A percentile compares a stretch with the other conserved stretches of the same genome.
Evolutionary conservation across 2,797 vertebrate species (phyloP).

Genomic region (Limnodromus scolopaceus): DNA sequence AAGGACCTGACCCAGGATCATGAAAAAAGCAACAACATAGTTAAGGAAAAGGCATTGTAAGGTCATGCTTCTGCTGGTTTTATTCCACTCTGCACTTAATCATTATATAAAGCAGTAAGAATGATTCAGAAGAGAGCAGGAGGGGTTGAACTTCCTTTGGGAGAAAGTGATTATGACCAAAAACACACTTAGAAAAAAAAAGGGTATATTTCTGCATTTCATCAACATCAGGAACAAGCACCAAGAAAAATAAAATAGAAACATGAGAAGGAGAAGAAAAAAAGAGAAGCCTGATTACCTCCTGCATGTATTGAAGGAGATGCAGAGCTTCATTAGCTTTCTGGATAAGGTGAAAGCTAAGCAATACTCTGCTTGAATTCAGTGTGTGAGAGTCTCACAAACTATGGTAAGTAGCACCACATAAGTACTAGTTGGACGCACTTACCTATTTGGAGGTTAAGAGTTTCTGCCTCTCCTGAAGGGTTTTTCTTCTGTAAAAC

Average conservation of each 20-base stretch:
- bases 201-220: background rate
- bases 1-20: background rate
- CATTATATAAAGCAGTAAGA: background rate
- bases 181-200: background rate
- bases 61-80: background rate
- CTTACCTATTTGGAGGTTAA: slow-evolving; percentile 8
- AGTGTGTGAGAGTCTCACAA: background rate
- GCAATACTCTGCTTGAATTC: background rate
- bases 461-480: background rate
- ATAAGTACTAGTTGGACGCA: background rate
- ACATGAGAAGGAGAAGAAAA: background rate
- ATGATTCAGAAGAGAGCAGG: background rate
- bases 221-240: background rate
- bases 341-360: background rate
- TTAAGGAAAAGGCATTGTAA: background rate
- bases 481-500: slow-evolving; percentile 10
- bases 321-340: background rate
- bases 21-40: background rate
- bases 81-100: background rate
- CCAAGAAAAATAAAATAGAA: background rate
- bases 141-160: background rate
- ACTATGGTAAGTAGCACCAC: background rate
- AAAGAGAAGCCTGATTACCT: background rate
- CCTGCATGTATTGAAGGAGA: background rate
- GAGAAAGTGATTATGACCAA: background rate